Base-by-base conservation (phyloP, 1,140 invertebrate species). In the Eupeodes corollae region DNA sequence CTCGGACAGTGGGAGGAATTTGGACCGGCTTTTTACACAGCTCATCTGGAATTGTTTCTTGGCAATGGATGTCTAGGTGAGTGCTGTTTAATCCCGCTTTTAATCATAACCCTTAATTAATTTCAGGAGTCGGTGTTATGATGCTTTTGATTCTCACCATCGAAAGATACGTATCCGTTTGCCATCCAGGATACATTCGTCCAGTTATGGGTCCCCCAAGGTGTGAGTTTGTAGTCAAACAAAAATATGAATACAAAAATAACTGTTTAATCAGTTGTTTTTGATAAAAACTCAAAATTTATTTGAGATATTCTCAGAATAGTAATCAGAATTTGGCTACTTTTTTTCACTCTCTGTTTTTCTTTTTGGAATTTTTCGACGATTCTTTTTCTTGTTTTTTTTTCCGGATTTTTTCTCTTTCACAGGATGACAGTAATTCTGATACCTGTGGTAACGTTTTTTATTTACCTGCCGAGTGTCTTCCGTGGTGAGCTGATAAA, bases 141-240 rank as follows among this genome's bases (percentile, higher is more conserved):
- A 84, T 85, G 79, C 75, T 90, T 6, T 73, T 88, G 26, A 84
- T 83, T 12, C 73, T 89, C 51, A 88, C 85, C 11, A 72, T 86
- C 14, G 86, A 88, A 63, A 73, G 86, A 9, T 89, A 88, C 68
- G 75, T 87, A 3, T 86, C 85, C 34, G 85, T 90, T 2, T 89
- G 86, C 57, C 82, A 85, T 67, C 82, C 85, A 15, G 77, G 79
- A 12, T 71, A 76, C 70, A 63, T 79, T 51, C 61, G 80, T 53
- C 72, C 79, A 1, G 73, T 68, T 71, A 69, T 73, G 74, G 67
- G 77, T 54, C 78, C 75, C 35, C 77, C 71, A 38, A 70, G 76
- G 64, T 26, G 21, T 67, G 15, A 56, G 55, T 52, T 10, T 18
- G 9, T 16, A n/a, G 37, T 26, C 16, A 26, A 21, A 14, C 12